Percentiles rank a stretch among this genome's conserved stretches.
phyloP scores from a whole-genome alignment of 64 coral and sea anemone genomes.

The Stichodactyla mertensii region DNA sequence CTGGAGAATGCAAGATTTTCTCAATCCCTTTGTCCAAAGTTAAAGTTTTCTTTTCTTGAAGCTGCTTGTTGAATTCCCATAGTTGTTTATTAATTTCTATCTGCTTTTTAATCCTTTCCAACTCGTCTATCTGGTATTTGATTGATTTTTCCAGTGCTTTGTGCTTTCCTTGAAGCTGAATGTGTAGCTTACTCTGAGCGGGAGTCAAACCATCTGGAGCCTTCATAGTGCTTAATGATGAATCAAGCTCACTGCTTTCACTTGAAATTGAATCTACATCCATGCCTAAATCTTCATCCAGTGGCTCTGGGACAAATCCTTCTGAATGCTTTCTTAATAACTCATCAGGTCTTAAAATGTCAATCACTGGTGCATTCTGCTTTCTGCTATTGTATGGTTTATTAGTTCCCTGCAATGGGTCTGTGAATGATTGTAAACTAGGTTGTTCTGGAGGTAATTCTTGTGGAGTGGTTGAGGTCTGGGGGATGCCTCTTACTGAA shows the following conservation, averaged over 20 bases:
- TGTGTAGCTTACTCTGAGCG: slow-evolving; percentile 6
- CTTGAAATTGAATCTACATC: neutral
- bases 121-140: neutral
- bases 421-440: neutral
- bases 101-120: slow-evolving; percentile 14
- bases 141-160: slow-evolving; percentile 16
- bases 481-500: neutral
- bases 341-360: neutral
- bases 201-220: slow-evolving; percentile 8
- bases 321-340: neutral
- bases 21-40: neutral
- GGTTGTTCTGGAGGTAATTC: neutral
- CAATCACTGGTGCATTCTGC: neutral
- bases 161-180: slow-evolving; percentile 4
- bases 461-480: neutral
- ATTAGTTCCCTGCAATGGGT: neutral
- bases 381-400: neutral
- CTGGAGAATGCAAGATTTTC: neutral
- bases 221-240: neutral
- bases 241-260: neutral
- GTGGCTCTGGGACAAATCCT: neutral
- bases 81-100: slow-evolving; percentile 17
- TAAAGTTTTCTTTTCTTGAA: neutral
- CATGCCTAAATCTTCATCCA: neutral
- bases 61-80: slow-evolving; percentile 19